These are phyloP conservation scores for Aphrophora alni DNA, from an alignment of 2,888 invertebrate species.

Conservation along the genomic window DNA sequence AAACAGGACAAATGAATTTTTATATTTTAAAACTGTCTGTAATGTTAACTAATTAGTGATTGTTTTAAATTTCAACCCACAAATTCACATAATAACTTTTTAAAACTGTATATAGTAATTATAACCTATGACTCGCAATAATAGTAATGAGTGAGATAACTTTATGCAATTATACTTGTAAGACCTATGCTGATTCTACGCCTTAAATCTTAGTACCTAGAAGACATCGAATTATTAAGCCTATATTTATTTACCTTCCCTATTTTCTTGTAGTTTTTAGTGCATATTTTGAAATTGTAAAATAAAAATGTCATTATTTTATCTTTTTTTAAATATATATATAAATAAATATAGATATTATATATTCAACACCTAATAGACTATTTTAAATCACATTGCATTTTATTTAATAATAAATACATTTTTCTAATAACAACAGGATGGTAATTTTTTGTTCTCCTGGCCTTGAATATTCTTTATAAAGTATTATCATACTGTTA, in stretches of 20 bases:
- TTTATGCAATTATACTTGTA: constrained; percentile 33
- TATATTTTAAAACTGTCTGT: too few relatives aligned
- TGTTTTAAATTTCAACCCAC: background rate
- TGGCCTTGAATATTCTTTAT: too few relatives aligned
- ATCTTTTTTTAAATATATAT: constrained; percentile 24
- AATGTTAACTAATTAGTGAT: too few relatives aligned
- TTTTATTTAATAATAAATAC: constrained; percentile 36
- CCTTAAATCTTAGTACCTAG: constrained; percentile 40
- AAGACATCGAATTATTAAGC: constrained; percentile 30
- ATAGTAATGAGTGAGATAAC: constrained; percentile 38
- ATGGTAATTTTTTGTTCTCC: background rate
- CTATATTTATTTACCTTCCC: constrained; percentile 24
- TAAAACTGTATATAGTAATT: constrained; percentile 29
- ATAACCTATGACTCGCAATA: constrained; percentile 34
- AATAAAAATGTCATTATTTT: background rate
- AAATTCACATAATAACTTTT: constrained; percentile 15
- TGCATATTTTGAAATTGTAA: constrained; percentile 13
- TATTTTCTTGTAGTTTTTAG: constrained; percentile 28
- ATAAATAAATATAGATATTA: too few relatives aligned
- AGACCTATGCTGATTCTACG: constrained; percentile 37
- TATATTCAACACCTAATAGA: constrained; percentile 28
- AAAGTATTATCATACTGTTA: too few relatives aligned
- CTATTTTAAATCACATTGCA: constrained; percentile 39
- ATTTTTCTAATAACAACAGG: constrained; percentile 25
- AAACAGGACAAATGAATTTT: too few relatives aligned